Percentiles rank a stretch among this genome's conserved stretches.
Evolutionary conservation across 1,140 invertebrate genomes (phyloP).

Genomic region (Drosophila insularis): DNA sequence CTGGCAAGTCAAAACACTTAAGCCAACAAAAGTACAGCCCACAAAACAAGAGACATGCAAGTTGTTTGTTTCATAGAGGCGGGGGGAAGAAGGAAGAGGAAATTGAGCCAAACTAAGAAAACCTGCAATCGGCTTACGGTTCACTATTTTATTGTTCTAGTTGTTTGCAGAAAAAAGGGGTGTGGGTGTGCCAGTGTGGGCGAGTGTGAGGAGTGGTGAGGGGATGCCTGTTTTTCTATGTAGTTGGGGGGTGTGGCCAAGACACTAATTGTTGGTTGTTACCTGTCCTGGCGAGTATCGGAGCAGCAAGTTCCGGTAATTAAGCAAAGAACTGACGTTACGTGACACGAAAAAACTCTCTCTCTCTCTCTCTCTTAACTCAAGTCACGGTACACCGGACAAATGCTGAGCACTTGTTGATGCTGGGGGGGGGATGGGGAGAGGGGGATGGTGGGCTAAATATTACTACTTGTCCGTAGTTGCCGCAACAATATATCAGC

Average conservation of each 20-base stretch:
- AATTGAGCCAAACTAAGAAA: slow-evolving; percentile 33
- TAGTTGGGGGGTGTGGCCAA: slow-evolving; percentile 35
- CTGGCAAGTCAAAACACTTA: slow-evolving; percentile 42
- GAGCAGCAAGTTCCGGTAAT: slow-evolving; percentile 56
- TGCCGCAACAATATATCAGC: slow-evolving; percentile 58
- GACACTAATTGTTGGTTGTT: slow-evolving; percentile 49
- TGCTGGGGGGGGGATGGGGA: background rate
- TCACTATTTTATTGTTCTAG: slow-evolving; percentile 14
- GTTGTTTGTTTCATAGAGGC: background rate
- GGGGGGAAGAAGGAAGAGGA: background rate
- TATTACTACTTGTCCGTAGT: background rate
- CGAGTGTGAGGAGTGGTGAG: background rate
- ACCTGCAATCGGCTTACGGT: slow-evolving; percentile 22
- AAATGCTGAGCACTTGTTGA: slow-evolving; percentile 34
- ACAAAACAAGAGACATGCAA: slow-evolving; percentile 21
- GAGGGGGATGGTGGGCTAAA: background rate
- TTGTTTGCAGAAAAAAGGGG: background rate
- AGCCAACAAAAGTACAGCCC: slow-evolving; percentile 38
- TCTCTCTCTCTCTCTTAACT: background rate
- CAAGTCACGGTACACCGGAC: slow-evolving; percentile 9
- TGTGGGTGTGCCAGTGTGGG: background rate
- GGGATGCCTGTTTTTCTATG: slow-evolving; percentile 16
- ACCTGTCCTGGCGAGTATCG: slow-evolving; percentile 25
- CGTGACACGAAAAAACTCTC: slow-evolving; percentile 32
- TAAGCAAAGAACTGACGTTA: slow-evolving; percentile 39